phyloP scores from a whole-genome alignment of 2,888 invertebrate species.

The Anoncus sp. region DNA sequence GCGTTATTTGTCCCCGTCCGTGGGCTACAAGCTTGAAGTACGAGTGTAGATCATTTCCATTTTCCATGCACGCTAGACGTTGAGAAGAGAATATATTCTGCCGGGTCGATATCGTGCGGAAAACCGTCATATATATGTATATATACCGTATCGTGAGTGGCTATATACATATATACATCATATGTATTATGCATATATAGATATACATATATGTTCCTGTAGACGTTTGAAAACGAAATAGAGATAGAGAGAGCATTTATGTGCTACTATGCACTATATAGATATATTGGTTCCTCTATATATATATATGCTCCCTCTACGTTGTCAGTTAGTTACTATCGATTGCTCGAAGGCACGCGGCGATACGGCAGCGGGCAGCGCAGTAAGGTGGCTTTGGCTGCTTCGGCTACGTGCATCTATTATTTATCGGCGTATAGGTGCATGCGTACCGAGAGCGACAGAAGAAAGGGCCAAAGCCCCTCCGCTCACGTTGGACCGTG shows the following conservation, averaged over 20 bases:
- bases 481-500: neutral
- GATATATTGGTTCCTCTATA: slow-evolving; percentile 12
- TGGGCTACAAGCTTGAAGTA: slow-evolving; percentile 37
- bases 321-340: slow-evolving; percentile 55
- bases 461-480: slow-evolving; percentile 25
- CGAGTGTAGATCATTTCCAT: slow-evolving; percentile 54
- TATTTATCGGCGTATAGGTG: slow-evolving; percentile 44
- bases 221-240: slow-evolving; percentile 8
- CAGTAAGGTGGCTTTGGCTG: slow-evolving; percentile 7
- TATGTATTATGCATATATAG: too few relatives aligned
- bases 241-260: slow-evolving; percentile 43
- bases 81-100: slow-evolving; percentile 34
- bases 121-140: slow-evolving; percentile 41
- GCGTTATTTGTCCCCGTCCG: slow-evolving; percentile 60
- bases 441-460: slow-evolving; percentile 16
- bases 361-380: slow-evolving; percentile 13
- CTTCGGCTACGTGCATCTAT: slow-evolving; percentile 42
- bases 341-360: slow-evolving; percentile 54
- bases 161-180: too few relatives aligned
- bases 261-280: slow-evolving; percentile 22
- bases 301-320: slow-evolving; percentile 7
- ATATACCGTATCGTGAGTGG: neutral
- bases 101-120: slow-evolving; percentile 46
- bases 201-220: slow-evolving; percentile 16
- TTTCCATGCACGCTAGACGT: slow-evolving; percentile 43